phyloP scores from a whole-genome alignment of 2,888 invertebrate genomes.

The Mechanitis messenoides region DNA sequence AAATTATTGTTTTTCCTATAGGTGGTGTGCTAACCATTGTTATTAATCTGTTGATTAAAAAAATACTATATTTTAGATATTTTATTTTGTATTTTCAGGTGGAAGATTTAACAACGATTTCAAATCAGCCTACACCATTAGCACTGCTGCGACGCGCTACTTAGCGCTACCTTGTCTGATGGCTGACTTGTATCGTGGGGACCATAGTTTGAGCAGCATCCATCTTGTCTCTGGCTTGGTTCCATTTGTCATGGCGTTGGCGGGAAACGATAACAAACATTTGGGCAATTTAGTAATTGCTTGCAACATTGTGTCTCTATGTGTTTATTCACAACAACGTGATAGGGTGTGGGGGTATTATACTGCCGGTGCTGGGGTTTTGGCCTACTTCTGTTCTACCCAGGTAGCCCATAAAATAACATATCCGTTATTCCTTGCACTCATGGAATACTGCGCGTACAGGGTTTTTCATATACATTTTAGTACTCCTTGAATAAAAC shows the following conservation, averaged over 20 bases:
- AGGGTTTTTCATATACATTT: slow-evolving; percentile 40
- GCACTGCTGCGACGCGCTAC: slow-evolving; percentile 49
- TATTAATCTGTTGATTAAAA: background rate
- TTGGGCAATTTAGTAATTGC: slow-evolving; percentile 52
- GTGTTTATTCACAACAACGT: slow-evolving; percentile 43
- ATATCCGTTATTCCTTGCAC: slow-evolving; percentile 51
- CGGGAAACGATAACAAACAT: slow-evolving; percentile 45
- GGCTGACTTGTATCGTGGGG: slow-evolving; percentile 50
- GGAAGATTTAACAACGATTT: slow-evolving; percentile 49
- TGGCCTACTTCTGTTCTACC: slow-evolving; percentile 49
- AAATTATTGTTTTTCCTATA: background rate
- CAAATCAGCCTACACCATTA: slow-evolving; percentile 43
- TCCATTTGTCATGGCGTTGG: slow-evolving; percentile 51
- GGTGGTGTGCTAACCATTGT: background rate
- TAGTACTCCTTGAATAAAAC: slow-evolving; percentile 7
- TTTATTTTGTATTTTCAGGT: slow-evolving; percentile 39
- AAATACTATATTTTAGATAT: background rate
- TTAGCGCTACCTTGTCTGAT: slow-evolving; percentile 58
- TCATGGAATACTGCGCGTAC: slow-evolving; percentile 58
- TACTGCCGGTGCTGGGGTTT: slow-evolving; percentile 48
- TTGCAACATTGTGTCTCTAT: slow-evolving; percentile 52
- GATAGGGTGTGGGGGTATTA: slow-evolving; percentile 55
- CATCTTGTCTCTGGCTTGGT: slow-evolving; percentile 57
- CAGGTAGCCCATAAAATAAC: slow-evolving; percentile 40
- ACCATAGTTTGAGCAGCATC: slow-evolving; percentile 39